Evolutionary conservation across 2,113 vertebrate species (phyloP).

Genomic region (Oxyura jamaicensis): DNA sequence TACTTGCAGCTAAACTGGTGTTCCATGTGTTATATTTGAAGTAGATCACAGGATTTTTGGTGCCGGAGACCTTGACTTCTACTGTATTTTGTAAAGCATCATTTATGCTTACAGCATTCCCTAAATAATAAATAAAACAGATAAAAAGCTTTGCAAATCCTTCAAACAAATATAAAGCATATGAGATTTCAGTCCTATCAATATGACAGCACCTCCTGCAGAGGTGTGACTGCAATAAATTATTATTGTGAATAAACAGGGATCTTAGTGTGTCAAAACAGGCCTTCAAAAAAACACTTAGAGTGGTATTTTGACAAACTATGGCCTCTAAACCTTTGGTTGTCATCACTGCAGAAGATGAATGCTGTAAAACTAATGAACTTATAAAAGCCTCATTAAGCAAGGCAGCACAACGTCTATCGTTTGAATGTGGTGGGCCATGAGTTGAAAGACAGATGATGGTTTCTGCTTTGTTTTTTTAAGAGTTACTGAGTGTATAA

Average conservation of each 20-base stretch:
- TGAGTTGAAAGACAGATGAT: background rate
- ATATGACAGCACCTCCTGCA: background rate
- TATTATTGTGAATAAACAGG: background rate
- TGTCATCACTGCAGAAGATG: background rate
- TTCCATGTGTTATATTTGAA: background rate
- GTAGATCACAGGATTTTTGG: constrained; percentile 2
- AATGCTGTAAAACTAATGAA: background rate
- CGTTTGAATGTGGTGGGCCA: background rate
- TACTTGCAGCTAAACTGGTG: background rate
- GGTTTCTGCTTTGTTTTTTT: background rate
- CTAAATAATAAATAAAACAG: constrained; percentile 15
- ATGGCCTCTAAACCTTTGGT: background rate
- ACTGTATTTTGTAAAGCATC: background rate
- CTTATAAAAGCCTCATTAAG: background rate
- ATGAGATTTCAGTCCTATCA: background rate
- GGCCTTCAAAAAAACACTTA: background rate
- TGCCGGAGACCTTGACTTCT: background rate
- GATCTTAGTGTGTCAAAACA: background rate
- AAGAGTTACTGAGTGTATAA: background rate
- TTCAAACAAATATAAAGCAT: background rate
- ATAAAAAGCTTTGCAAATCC: background rate
- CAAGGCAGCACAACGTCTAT: background rate
- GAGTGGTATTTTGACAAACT: background rate
- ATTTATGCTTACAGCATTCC: background rate
- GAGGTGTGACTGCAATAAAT: background rate